Evolutionary conservation across 1,140 invertebrate species (phyloP).

Genomic region (Leptinotarsa undecemlineata): DNA sequence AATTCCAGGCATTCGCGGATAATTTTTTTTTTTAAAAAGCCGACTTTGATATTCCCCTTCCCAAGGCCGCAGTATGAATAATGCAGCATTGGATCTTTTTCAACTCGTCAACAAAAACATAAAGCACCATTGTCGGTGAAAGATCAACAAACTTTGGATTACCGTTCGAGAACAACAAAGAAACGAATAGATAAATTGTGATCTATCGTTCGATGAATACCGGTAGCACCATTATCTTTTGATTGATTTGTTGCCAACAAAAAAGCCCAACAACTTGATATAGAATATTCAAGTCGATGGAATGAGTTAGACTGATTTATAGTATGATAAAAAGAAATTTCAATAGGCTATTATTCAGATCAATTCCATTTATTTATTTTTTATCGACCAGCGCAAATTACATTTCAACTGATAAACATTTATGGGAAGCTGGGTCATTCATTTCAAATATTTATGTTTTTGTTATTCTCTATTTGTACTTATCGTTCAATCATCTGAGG

Average conservation of each 20-base stretch:
- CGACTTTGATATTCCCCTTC: neutral
- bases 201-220: neutral
- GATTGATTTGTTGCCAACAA: neutral
- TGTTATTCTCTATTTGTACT: too few relatives aligned
- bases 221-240: neutral
- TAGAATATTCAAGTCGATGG: neutral
- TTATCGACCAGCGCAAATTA: too few relatives aligned
- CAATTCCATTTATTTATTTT: neutral
- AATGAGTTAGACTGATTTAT: neutral
- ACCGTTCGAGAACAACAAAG: conserved; percentile 5
- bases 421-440: too few relatives aligned
- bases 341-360: neutral
- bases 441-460: too few relatives aligned
- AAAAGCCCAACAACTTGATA: neutral
- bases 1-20: neutral
- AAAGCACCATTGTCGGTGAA: conserved; percentile 5
- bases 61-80: neutral
- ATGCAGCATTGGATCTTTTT: neutral
- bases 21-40: neutral
- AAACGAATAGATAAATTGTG: neutral
- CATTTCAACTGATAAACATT: too few relatives aligned
- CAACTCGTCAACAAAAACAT: neutral
- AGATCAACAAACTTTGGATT: conserved; percentile 3
- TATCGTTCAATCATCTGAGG: too few relatives aligned
- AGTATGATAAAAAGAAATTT: neutral